A percentile compares a stretch with the other conserved stretches of the same genome.
Evolutionary conservation across 2,113 vertebrate genomes (phyloP).

Genomic region (Dendrocopos noguchii): DNA sequence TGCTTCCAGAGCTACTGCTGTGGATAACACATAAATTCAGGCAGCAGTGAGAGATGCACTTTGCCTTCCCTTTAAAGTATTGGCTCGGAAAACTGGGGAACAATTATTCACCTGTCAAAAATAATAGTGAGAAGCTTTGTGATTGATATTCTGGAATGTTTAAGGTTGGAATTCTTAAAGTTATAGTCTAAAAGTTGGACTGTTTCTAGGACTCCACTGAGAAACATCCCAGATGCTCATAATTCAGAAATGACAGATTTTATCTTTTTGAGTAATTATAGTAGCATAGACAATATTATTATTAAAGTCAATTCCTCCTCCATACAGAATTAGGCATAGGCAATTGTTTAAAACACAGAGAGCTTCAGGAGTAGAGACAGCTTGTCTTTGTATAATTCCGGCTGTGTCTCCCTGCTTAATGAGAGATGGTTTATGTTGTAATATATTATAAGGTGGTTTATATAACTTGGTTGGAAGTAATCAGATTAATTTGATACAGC

Average conservation of each 20-base stretch:
- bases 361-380: slow-evolving; percentile 11
- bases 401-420: background rate
- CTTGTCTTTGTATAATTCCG: background rate
- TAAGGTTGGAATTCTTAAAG: background rate
- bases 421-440: background rate
- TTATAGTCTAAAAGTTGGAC: background rate
- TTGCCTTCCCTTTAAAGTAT: background rate
- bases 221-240: background rate
- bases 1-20: background rate
- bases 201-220: background rate
- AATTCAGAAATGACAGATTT: background rate
- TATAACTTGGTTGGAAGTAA: background rate
- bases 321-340: background rate
- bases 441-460: background rate
- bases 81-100: background rate
- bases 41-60: background rate
- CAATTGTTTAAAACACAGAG: background rate
- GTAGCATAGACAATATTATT: slow-evolving; percentile 16
- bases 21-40: background rate
- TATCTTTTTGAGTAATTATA: background rate
- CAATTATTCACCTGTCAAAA: background rate
- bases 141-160: background rate
- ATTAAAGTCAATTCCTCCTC: slow-evolving; percentile 47
- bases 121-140: background rate
- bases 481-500: background rate